Conservation (phyloP, 2,113 vertebrate genomes). For the Choloepus hoffmanni region DNA sequence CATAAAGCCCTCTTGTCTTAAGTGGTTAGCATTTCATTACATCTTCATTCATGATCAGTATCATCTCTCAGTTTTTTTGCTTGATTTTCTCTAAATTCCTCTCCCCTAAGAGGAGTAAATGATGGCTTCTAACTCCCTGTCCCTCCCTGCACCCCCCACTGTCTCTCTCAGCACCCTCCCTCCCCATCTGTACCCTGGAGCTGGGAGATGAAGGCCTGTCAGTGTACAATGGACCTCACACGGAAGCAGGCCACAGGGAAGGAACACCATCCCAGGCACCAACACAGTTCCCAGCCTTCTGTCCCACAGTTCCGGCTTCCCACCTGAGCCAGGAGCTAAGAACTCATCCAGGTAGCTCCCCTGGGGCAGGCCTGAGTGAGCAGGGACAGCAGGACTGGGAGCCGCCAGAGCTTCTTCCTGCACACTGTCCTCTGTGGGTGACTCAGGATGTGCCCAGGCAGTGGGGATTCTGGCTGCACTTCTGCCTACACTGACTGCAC, state of each 20-base stretch:
- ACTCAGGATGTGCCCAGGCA: neutral
- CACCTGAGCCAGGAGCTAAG: too few species aligned
- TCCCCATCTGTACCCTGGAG: neutral
- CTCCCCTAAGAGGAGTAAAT: neutral
- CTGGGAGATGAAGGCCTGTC: neutral
- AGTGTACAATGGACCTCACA: neutral
- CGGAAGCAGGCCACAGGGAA: neutral
- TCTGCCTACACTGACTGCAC: rapidly evolving
- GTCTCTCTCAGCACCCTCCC: neutral
- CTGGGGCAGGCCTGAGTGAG: too few species aligned
- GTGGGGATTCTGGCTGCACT: rapidly evolving
- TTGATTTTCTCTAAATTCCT: neutral
- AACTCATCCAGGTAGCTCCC: neutral
- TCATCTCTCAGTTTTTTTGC: neutral
- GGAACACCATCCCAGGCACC: neutral
- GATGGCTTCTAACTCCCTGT: rapidly evolving
- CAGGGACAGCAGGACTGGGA: rapidly evolving
- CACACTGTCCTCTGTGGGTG: rapidly evolving
- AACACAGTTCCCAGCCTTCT: neutral
- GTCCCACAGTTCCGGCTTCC: neutral
- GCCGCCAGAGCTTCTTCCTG: neutral
- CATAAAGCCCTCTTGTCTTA: neutral
- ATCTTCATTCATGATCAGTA: too few species aligned
- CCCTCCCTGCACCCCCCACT: too few species aligned
- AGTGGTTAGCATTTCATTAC: neutral